Conservation (phyloP, 2,888 invertebrate genomes). For the Nezara viridula region DNA sequence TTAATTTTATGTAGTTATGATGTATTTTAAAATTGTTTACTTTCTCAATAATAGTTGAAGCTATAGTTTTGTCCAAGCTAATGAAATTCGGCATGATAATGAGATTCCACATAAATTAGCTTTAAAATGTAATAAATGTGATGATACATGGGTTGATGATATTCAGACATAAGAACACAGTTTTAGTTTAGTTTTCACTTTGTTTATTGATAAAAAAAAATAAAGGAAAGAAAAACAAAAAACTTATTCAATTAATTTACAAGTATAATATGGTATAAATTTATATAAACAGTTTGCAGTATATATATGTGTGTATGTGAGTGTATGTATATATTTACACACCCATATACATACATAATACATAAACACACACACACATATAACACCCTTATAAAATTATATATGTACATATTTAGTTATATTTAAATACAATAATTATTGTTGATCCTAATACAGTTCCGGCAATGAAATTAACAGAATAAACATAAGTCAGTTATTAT, state of each 20-base stretch:
- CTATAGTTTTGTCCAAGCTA: too few species aligned
- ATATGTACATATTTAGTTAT: background rate
- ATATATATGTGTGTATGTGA: background rate
- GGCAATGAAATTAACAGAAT: background rate
- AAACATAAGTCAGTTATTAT: background rate
- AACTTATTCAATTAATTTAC: background rate
- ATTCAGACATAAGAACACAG: too few species aligned
- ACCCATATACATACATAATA: background rate
- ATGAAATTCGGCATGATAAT: too few species aligned
- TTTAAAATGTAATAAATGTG: background rate
- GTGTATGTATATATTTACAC: background rate
- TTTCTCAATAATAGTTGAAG: too few species aligned
- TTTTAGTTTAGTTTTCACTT: background rate
- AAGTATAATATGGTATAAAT: constrained; percentile 29
- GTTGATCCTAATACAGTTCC: background rate
- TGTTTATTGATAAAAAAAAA: constrained; percentile 39
- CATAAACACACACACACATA: background rate
- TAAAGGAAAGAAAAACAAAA: constrained; percentile 19
- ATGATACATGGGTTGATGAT: background rate
- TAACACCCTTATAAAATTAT: background rate
- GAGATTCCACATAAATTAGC: background rate
- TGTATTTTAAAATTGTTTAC: too few species aligned
- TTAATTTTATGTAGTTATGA: too few species aligned
- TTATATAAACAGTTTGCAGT: constrained; percentile 16
- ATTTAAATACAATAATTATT: constrained; percentile 9